These are phyloP conservation scores for Mormyrus lacerda DNA, from an alignment of 2,113 vertebrate genomes.

Conservation along the genomic window DNA sequence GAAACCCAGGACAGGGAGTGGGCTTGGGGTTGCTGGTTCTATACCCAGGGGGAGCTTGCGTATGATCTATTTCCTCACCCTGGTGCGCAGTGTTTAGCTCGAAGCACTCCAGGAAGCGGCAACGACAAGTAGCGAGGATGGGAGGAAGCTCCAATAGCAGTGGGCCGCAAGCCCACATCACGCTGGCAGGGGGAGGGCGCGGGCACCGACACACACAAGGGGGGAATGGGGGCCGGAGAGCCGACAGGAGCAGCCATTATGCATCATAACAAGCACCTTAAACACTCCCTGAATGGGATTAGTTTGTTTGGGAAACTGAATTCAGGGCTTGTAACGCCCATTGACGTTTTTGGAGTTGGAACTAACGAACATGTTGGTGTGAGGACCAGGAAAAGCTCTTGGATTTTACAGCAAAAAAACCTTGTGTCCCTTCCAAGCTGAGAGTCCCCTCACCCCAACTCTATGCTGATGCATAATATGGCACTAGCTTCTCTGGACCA, in stretches of 20 bases:
- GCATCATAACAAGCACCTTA: background rate
- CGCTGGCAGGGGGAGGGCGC: background rate
- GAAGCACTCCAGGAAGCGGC: background rate
- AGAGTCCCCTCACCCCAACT: slow-evolving; percentile 16
- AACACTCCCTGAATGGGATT: background rate
- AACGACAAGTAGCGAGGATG: background rate
- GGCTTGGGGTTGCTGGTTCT: background rate
- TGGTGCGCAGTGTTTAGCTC: background rate
- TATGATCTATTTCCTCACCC: background rate
- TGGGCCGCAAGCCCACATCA: background rate
- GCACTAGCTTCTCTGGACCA: background rate
- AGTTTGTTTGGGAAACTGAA: background rate
- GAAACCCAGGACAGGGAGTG: background rate
- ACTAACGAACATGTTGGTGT: background rate
- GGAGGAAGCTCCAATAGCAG: background rate
- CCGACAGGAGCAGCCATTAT: background rate
- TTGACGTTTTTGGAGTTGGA: background rate
- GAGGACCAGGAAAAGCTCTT: background rate
- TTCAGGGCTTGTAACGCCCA: background rate
- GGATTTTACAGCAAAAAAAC: background rate
- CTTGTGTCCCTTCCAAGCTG: background rate
- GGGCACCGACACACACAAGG: background rate
- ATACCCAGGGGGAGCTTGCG: background rate
- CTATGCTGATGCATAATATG: slow-evolving; percentile 38
- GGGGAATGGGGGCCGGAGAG: background rate